Evolutionary conservation across 23 tunicate species (phyloP), one percentile per base, ranked within the genome.

Genomic region (Pegea sp.): DNA sequence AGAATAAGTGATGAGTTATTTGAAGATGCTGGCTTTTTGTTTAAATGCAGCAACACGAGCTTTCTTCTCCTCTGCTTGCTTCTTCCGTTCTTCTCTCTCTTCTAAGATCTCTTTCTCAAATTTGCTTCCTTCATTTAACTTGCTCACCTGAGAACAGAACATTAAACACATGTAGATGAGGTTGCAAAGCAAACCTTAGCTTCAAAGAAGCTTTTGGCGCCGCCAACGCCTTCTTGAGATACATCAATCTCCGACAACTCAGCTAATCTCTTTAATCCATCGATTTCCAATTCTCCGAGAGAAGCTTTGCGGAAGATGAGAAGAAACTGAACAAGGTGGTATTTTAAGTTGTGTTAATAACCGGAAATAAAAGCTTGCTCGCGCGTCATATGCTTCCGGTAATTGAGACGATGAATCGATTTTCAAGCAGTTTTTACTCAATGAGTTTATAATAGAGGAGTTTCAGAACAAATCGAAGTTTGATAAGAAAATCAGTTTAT

Each of bases 191-290:
- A 5, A 4, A 88, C 97, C 63, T 88, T 88, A 1, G 97, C 97
- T 55, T 88, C 79, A 50, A 88, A 88, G 67, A 88, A 88, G 53
- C 70, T 88, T 44, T 88, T 88, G 21, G 97, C 97, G 13, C 97
- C 97, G 13, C 74, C 51, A 26, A 88, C 97, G 26, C 97, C 97
- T 29, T 65, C 93, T 24, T 60, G 74, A 20, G 63, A 30, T n/a
- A 88, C 97, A 65, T 88, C 63, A 23, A 88, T 88, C 48, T 88
- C 97, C 3, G 75, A 32, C 21, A 69, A 22, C 8, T 86, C 66
- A 24, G 81, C 97, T 18, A 88, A 48, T 48, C 42, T 29, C 53
- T 76, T 71, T 34, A 88, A 43, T 27, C 97, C 97, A 20, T 68
- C 76, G 30, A 70, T 42, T 30, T 70, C 53, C 23, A 88, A 56